Percentiles rank a stretch among this genome's conserved stretches.
Conservation (phyloP, 1,140 invertebrate species). For the Marisa cornuarietis region DNA sequence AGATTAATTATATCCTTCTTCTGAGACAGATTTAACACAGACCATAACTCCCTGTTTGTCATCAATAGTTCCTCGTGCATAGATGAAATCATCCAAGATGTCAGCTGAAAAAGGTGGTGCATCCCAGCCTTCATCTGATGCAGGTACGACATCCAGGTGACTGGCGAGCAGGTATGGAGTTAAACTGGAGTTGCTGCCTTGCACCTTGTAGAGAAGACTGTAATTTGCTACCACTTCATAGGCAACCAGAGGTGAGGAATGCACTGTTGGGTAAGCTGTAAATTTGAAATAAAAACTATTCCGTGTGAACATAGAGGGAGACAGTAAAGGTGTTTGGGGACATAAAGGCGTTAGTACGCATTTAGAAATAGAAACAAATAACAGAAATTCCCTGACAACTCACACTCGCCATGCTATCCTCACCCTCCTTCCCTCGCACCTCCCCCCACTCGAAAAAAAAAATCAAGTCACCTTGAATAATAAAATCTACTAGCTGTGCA, state of each 20-base stretch:
- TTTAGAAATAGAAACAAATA: not conserved
- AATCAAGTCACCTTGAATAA: conserved; percentile 34
- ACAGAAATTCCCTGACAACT: not conserved
- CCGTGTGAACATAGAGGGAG: not conserved
- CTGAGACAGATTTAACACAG: conserved; percentile 17
- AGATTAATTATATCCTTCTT: not conserved
- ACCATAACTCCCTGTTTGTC: conserved; percentile 71
- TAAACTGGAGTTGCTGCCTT: conserved; percentile 60
- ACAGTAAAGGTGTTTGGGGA: not conserved
- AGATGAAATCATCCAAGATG: conserved; percentile 68
- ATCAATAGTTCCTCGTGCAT: conserved; percentile 72
- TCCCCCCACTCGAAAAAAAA: not conserved
- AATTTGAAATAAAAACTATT: not conserved
- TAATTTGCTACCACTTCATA: conserved; percentile 67
- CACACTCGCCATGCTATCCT: not conserved
- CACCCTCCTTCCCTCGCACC: no score
- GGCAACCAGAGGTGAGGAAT: conserved; percentile 63
- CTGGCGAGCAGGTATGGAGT: conserved; percentile 70
- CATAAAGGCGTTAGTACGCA: not conserved
- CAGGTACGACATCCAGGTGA: conserved; percentile 74
- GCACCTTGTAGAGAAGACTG: conserved; percentile 68
- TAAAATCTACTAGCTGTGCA: conserved; percentile 38
- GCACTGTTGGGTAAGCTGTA: conserved; percentile 67
- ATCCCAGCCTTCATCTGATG: conserved; percentile 66
- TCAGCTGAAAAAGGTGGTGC: conserved; percentile 69